Evolutionary conservation across 2,797 vertebrate genomes (phyloP), one percentile per base, ranked within the genome.

Genomic region (Hephaestus fuliginosus): DNA sequence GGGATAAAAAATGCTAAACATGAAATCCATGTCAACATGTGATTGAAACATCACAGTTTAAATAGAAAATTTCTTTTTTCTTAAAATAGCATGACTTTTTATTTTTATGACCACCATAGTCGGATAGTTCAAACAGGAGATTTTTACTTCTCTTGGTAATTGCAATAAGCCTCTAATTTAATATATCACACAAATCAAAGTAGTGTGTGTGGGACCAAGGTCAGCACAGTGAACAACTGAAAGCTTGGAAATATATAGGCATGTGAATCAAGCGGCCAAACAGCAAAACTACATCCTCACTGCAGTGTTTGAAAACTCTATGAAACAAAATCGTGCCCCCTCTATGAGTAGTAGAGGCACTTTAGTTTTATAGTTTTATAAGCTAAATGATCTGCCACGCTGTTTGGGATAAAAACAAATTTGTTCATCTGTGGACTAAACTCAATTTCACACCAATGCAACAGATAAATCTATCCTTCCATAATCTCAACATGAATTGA

Each of bases 391-490:
- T 36, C 39, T 43, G 56, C 25, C 65, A 74, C 41, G 33, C 28
- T 77, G 70, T 86, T 82, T 76, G 13, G 17, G 41, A 74, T 61
- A 57, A 79, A 77, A 76, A 52, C 18, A 28, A 73, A 83, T 73
- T 44, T 58, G 56, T 74, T 64, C 46, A 66, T 78, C 52, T 64
- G 81, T 43, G 77, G 55, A 64, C 14, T 55, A 71, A 83, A 72
- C 52, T 53, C 1, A 0, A 48, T 52, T 62, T 68, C 53, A 57
- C 81, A 46, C 72, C 2, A 7, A 51, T 20, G 69, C 30, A 39
- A 30, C 18, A 60, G 66, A 77, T 80, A 18, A 63, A 83, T 76
- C 41, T 67, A 43, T 57, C 39, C 57, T 18, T 57, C 25, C 2
- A 43, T 41, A 41, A 71, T 66, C 68, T 77, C 56, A 71, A 64